These are phyloP conservation scores for Podarcis muralis DNA, from an alignment of 2,113 vertebrate species.

Conservation along the genomic window DNA sequence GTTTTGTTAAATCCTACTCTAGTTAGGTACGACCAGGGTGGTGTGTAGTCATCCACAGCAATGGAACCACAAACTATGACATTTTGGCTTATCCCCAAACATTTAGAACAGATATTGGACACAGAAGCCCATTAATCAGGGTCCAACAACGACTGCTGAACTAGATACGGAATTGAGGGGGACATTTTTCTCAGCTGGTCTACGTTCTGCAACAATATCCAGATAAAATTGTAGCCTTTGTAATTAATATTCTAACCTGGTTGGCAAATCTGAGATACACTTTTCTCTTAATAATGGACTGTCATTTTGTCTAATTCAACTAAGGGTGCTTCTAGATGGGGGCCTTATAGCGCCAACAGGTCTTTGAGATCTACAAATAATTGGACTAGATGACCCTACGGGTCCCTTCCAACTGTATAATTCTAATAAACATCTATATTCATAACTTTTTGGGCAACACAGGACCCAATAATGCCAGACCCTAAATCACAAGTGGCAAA, in stretches of 20 bases:
- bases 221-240: background rate
- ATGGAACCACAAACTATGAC: background rate
- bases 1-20: background rate
- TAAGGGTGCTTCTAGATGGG: no score
- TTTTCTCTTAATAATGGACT: background rate
- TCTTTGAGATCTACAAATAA: no score
- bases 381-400: no score
- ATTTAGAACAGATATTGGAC: no score
- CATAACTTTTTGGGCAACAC: no score
- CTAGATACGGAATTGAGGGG: background rate
- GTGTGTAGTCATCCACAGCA: background rate
- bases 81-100: background rate
- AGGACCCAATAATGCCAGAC: no score
- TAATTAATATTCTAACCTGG: background rate
- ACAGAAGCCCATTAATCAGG: background rate
- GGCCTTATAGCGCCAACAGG: no score
- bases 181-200: no score
- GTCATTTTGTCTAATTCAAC: background rate
- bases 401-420: no score
- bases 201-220: background rate
- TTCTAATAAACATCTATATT: no score
- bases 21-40: background rate
- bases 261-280: background rate
- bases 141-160: background rate
- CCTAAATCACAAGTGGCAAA: no score